phyloP scores from a whole-genome alignment of 2,113 vertebrate species.

The Myiopsitta monachus region DNA sequence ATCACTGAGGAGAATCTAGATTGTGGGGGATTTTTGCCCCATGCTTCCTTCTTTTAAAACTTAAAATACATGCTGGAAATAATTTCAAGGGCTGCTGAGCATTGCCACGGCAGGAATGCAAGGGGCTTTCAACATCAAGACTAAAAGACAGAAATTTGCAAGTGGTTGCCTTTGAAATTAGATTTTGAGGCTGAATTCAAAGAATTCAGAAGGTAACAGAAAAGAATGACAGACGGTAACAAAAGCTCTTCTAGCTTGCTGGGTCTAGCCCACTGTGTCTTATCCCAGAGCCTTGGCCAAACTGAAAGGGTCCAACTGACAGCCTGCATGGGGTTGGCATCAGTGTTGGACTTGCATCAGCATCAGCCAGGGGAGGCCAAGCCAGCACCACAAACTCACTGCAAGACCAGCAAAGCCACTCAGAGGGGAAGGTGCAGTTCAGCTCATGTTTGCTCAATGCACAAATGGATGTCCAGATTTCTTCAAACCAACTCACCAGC shows the following conservation, averaged over 20 bases:
- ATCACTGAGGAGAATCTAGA: slow-evolving; percentile 59
- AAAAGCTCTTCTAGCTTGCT: background rate
- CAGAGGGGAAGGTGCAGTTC: background rate
- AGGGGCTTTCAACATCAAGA: slow-evolving; percentile 48
- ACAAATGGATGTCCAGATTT: background rate
- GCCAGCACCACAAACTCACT: background rate
- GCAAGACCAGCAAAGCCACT: background rate
- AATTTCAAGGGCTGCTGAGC: slow-evolving; percentile 73
- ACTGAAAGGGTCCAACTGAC: fast-evolving
- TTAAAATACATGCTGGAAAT: slow-evolving; percentile 67
- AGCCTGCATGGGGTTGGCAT: fast-evolving
- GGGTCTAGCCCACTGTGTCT: background rate
- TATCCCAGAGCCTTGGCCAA: background rate
- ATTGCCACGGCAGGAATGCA: slow-evolving; percentile 52
- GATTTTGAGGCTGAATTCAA: slow-evolving; percentile 40
- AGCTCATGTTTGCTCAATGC: background rate
- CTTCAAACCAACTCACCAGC: background rate
- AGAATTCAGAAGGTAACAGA: background rate
- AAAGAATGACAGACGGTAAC: background rate
- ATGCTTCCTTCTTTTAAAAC: slow-evolving; percentile 55
- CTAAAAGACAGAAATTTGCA: slow-evolving; percentile 61
- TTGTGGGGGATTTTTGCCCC: background rate
- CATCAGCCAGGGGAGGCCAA: background rate
- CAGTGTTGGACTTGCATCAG: background rate
- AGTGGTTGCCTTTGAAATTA: slow-evolving; percentile 53